These are phyloP conservation scores for Syrrhaptes paradoxus DNA, from an alignment of 2,113 vertebrate genomes.

Conservation along the genomic window DNA sequence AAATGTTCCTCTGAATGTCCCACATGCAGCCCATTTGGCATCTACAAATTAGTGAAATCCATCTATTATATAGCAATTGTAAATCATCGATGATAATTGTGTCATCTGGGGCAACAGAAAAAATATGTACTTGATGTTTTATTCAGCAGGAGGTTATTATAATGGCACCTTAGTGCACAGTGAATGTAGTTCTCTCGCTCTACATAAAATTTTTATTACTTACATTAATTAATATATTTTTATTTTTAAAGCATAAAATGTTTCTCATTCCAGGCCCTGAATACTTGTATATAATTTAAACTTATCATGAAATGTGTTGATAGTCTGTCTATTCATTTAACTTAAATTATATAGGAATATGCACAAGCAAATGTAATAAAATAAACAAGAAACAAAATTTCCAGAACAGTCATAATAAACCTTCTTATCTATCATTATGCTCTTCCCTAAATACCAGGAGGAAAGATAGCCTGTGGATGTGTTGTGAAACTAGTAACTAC, in stretches of 20 bases:
- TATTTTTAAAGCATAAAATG: conserved; percentile 31
- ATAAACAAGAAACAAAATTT: background rate
- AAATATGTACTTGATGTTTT: conserved; percentile 40
- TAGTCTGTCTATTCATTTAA: conserved; percentile 6
- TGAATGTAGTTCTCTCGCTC: background rate
- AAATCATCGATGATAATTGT: background rate
- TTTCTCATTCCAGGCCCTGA: background rate
- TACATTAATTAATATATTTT: conserved; percentile 47
- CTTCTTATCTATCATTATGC: background rate
- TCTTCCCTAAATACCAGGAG: background rate
- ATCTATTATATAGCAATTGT: background rate
- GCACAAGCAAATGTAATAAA: background rate
- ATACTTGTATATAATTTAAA: conserved; percentile 4
- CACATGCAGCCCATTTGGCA: background rate
- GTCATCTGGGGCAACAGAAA: conserved; percentile 9
- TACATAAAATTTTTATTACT: conserved; percentile 37
- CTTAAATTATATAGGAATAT: conserved; percentile 13
- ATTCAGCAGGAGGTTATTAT: conserved; percentile 43
- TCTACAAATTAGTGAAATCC: conserved; percentile 20
- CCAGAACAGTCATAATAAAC: background rate
- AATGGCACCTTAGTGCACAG: background rate
- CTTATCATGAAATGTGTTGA: background rate
- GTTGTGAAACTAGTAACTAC: background rate
- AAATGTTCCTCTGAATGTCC: background rate
- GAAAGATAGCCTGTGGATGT: background rate